Conservation (phyloP, 2,113 vertebrate species). For the Ceyx melanurus region DNA sequence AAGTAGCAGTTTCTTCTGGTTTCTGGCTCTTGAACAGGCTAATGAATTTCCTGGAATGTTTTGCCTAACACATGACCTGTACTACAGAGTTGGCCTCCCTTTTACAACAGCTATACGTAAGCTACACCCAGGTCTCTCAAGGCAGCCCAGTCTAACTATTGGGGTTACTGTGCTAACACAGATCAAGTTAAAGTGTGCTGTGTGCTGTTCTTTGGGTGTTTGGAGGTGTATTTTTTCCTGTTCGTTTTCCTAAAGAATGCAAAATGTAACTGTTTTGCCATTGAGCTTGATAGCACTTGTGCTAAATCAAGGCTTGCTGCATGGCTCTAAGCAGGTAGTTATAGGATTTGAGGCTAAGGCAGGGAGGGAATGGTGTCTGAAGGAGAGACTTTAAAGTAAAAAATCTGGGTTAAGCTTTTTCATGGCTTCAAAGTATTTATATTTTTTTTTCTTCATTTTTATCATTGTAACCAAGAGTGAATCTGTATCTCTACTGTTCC, state of each 20-base stretch:
- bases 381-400: not conserved
- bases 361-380: not conserved
- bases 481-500: not conserved
- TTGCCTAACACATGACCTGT: not conserved
- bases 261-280: not conserved
- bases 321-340: not conserved
- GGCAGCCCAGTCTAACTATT: not conserved
- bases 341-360: not conserved
- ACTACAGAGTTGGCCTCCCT: not conserved
- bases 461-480: not conserved
- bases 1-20: slow-evolving; percentile 10
- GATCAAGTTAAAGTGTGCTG: not conserved
- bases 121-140: not conserved
- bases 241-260: slow-evolving; percentile 7
- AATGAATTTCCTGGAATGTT: not conserved
- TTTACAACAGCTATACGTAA: not conserved
- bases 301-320: slow-evolving; percentile 25
- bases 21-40: not conserved
- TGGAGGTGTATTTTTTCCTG: not conserved
- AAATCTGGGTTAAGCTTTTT: not conserved
- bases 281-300: not conserved
- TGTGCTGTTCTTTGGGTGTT: not conserved
- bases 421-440: not conserved
- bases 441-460: not conserved
- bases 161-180: not conserved